Conservation (phyloP, 2,113 vertebrate species). For the Lutjanus erythropterus region DNA sequence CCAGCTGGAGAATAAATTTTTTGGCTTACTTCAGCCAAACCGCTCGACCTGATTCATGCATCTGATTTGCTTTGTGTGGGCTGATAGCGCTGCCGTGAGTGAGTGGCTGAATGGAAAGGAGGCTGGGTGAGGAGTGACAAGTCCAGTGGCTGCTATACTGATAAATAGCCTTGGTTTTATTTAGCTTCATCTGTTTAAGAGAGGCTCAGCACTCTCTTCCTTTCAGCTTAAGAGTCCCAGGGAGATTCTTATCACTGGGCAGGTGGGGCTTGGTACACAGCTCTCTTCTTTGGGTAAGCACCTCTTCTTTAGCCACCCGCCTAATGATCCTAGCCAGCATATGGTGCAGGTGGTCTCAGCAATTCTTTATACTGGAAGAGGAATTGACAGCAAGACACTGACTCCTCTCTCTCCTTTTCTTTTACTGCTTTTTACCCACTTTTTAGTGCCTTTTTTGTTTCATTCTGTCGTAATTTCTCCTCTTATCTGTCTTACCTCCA, state of each 20-base stretch:
- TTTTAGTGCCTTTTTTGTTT: not conserved
- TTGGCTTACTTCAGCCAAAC: conserved; percentile 58
- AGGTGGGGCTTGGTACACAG: conserved; percentile 67
- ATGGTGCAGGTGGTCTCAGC: conserved; percentile 65
- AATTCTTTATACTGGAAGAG: conserved; percentile 59
- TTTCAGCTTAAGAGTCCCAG: conserved; percentile 76
- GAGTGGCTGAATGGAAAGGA: conserved; percentile 66
- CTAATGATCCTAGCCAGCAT: conserved; percentile 77
- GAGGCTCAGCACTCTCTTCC: conserved; percentile 57
- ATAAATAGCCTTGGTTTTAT: conserved; percentile 76
- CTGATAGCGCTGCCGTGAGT: conserved; percentile 42
- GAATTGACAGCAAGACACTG: conserved; percentile 52
- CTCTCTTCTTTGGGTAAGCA: conserved; percentile 73
- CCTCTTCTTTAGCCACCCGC: conserved; percentile 65
- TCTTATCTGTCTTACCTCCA: not conserved
- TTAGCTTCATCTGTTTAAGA: conserved; percentile 81
- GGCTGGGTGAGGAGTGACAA: conserved; percentile 70
- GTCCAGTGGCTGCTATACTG: conserved; percentile 67
- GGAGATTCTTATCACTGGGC: conserved; percentile 67
- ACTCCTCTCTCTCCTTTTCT: conserved; percentile 3
- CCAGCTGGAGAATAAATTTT: conserved; percentile 63
- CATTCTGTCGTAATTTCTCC: not conserved
- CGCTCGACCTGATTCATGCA: conserved; percentile 59
- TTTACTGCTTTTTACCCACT: not conserved
- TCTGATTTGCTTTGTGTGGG: conserved; percentile 67